These are phyloP conservation scores for Iselma pallidipennis DNA, from an alignment of 2,888 invertebrate genomes.

Conservation along the genomic window DNA sequence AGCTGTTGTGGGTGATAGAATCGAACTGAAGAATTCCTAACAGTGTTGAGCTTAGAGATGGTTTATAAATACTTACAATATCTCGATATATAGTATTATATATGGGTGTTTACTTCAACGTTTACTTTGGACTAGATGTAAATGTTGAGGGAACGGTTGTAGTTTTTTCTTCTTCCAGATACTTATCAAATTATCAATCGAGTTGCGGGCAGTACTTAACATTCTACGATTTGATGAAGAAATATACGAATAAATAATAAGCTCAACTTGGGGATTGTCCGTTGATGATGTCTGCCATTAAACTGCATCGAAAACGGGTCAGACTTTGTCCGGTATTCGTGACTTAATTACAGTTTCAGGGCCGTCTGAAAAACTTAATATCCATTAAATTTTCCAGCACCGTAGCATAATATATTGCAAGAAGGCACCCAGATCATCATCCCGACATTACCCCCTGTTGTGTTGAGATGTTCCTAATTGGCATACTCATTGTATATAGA, in stretches of 20 bases:
- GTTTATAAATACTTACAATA: conserved; percentile 39
- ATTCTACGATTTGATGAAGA: too few relatives aligned
- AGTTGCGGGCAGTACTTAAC: too few relatives aligned
- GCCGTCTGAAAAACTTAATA: conserved; percentile 40
- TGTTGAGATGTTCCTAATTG: conserved; percentile 44
- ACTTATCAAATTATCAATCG: too few relatives aligned
- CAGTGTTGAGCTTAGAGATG: conserved; percentile 20
- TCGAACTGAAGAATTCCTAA: too few relatives aligned
- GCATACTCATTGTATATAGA: conserved; percentile 41
- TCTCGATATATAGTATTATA: conserved; percentile 14
- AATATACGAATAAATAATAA: too few relatives aligned
- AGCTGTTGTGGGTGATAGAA: not conserved
- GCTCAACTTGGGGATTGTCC: too few relatives aligned
- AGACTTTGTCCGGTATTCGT: conserved; percentile 27
- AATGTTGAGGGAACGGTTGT: conserved; percentile 3
- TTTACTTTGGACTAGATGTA: conserved; percentile 33
- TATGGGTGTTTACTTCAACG: too few relatives aligned
- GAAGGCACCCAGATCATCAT: conserved; percentile 30
- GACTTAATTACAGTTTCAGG: conserved; percentile 41
- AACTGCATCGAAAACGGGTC: too few relatives aligned
- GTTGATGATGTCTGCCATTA: too few relatives aligned
- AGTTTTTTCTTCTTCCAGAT: not conserved
- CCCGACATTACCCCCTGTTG: conserved; percentile 37
- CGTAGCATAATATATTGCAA: conserved; percentile 32
- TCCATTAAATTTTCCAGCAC: conserved; percentile 42